phyloP scores from a whole-genome alignment of 2,113 vertebrate species.

The Furnarius figulus region DNA sequence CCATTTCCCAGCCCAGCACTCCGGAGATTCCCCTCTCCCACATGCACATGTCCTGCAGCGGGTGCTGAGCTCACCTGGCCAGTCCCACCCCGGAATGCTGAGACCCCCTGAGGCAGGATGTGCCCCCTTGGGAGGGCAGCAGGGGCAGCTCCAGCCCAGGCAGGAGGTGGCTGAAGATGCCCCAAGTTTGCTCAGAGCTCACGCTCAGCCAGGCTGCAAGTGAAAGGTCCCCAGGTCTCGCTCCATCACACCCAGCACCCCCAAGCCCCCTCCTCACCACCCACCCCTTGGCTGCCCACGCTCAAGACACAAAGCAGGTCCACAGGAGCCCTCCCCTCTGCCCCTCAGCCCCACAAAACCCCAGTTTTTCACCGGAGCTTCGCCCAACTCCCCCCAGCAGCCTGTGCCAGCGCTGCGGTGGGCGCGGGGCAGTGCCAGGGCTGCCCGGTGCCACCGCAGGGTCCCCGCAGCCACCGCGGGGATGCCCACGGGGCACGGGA shows the following conservation, averaged over 20 bases:
- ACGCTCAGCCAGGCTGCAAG: rapidly evolving
- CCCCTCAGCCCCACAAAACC: too few relatives aligned
- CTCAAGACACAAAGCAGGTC: neutral
- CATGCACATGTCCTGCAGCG: rapidly evolving
- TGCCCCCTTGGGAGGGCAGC: neutral
- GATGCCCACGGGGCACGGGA: rapidly evolving
- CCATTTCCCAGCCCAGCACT: neutral
- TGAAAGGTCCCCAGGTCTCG: rapidly evolving
- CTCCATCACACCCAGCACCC: neutral
- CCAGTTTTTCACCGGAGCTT: neutral
- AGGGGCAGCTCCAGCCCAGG: neutral
- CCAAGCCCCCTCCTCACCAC: rapidly evolving
- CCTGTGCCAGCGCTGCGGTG: rapidly evolving
- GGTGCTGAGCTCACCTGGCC: rapidly evolving
- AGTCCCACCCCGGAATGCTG: rapidly evolving
- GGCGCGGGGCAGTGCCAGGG: neutral
- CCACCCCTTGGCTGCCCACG: neutral
- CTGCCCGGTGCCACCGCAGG: neutral
- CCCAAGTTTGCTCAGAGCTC: neutral
- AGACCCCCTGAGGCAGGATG: rapidly evolving
- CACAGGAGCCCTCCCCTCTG: neutral
- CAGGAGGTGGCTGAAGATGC: neutral
- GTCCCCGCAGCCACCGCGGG: rapidly evolving
- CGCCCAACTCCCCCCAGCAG: rapidly evolving
- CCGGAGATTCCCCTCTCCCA: neutral